phyloP scores from a whole-genome alignment of 64 coral and sea anemone species.

The Cladopsammia gracilis region DNA sequence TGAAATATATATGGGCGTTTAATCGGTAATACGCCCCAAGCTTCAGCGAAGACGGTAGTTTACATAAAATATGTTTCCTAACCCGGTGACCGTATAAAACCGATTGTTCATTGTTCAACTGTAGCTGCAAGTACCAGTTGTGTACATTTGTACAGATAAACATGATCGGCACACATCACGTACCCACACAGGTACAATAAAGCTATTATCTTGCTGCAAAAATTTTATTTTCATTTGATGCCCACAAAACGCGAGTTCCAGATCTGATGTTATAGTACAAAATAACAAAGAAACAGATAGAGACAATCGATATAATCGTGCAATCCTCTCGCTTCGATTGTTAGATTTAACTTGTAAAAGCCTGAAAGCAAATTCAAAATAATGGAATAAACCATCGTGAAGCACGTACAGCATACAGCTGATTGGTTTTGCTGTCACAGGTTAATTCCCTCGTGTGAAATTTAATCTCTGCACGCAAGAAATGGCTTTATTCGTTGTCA shows the following conservation, averaged over 20 bases:
- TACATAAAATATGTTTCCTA: not conserved
- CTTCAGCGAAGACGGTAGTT: too few species aligned
- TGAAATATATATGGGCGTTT: not conserved
- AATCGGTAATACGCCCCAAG: not conserved
- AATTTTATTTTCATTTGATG: too few species aligned
- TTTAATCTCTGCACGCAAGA: not conserved
- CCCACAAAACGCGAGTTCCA: too few species aligned
- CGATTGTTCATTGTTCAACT: not conserved
- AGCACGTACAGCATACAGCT: not conserved
- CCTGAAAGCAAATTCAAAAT: not conserved
- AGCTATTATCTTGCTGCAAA: not conserved
- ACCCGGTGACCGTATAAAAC: not conserved
- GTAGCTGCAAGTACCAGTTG: not conserved
- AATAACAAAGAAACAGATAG: too few species aligned
- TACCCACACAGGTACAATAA: not conserved
- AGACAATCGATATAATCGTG: too few species aligned
- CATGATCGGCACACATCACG: not conserved
- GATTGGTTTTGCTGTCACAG: not conserved
- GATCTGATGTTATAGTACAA: too few species aligned
- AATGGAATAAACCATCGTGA: not conserved
- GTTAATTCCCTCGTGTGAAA: not conserved
- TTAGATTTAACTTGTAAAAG: not conserved
- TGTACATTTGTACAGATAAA: constrained; percentile 9
- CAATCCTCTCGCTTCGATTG: too few species aligned
- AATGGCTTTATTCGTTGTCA: not conserved